Evolutionary conservation across 2,113 vertebrate species (phyloP).

Genomic region (Plecotus auritus): DNA sequence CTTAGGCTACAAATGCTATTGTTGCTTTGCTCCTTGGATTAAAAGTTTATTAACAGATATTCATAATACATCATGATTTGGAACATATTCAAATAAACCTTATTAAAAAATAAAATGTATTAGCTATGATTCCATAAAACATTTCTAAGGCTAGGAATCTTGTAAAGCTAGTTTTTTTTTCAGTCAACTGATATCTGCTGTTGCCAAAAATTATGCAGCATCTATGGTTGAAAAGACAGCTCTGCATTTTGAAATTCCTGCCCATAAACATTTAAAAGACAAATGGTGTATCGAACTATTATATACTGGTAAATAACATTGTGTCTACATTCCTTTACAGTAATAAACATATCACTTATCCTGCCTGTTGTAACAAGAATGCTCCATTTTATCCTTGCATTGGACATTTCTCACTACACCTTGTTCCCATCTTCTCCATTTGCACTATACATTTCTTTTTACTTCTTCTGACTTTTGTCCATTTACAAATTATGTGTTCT

Average conservation of each 20-base stretch:
- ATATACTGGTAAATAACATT: slow-evolving; percentile 31
- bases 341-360: slow-evolving; percentile 46
- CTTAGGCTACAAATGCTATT: not conserved
- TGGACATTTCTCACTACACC: not conserved
- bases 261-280: slow-evolving; percentile 62
- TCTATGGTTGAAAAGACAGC: slow-evolving; percentile 48
- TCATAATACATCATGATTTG: slow-evolving; percentile 25
- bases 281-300: slow-evolving; percentile 41
- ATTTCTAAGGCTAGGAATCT: slow-evolving; percentile 32
- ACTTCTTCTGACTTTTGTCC: slow-evolving; percentile 23
- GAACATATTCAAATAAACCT: slow-evolving; percentile 50
- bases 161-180: slow-evolving; percentile 23
- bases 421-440: not conserved
- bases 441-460: not conserved
- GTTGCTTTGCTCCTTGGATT: not conserved
- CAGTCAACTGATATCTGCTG: slow-evolving; percentile 43
- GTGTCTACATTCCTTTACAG: slow-evolving; percentile 36
- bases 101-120: slow-evolving; percentile 31
- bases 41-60: slow-evolving; percentile 43
- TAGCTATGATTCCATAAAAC: slow-evolving; percentile 24
- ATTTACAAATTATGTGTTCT: not conserved
- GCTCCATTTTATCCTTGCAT: slow-evolving; percentile 1
- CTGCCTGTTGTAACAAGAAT: slow-evolving; percentile 10
- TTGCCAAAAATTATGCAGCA: slow-evolving; percentile 52
- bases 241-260: slow-evolving; percentile 53